These are phyloP conservation scores for Drosophila meridiana DNA, from an alignment of 2,888 invertebrate genomes.

Conservation along the genomic window DNA sequence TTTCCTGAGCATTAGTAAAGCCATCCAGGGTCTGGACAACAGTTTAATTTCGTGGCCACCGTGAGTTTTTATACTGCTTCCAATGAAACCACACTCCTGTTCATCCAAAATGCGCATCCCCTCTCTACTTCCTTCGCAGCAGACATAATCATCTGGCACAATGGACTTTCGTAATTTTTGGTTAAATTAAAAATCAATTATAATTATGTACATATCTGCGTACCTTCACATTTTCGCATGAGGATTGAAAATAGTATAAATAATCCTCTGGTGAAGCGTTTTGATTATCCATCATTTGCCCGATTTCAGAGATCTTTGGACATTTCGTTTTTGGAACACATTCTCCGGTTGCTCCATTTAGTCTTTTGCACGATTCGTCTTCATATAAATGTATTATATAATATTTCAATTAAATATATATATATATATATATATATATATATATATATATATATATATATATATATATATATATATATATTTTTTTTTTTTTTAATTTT, in stretches of 20 bases:
- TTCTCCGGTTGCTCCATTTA: slow-evolving; percentile 12
- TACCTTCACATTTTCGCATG: neutral
- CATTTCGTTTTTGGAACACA: neutral
- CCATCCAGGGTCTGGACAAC: slow-evolving; percentile 47
- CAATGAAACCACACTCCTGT: slow-evolving; percentile 24
- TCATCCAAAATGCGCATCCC: slow-evolving; percentile 7
- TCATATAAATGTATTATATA: neutral
- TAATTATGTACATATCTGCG: neutral
- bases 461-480: neutral
- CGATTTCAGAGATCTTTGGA: neutral
- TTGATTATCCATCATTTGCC: accelerated
- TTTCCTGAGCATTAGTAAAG: slow-evolving; percentile 6
- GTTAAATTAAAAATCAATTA: neutral
- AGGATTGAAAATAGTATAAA: neutral
- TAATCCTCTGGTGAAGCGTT: neutral
- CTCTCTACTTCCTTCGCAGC: slow-evolving; percentile 11
- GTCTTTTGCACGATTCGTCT: neutral
- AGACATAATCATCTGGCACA: slow-evolving; percentile 4
- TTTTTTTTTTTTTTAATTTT: no score
- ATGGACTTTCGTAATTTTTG: neutral
- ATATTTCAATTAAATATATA: neutral
- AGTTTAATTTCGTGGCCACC: slow-evolving; percentile 1
- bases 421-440: neutral
- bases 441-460: neutral
- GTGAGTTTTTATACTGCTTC: accelerated